Evolutionary conservation across 2,797 vertebrate species (phyloP).

Genomic region (Rhinoraja longicauda): DNA sequence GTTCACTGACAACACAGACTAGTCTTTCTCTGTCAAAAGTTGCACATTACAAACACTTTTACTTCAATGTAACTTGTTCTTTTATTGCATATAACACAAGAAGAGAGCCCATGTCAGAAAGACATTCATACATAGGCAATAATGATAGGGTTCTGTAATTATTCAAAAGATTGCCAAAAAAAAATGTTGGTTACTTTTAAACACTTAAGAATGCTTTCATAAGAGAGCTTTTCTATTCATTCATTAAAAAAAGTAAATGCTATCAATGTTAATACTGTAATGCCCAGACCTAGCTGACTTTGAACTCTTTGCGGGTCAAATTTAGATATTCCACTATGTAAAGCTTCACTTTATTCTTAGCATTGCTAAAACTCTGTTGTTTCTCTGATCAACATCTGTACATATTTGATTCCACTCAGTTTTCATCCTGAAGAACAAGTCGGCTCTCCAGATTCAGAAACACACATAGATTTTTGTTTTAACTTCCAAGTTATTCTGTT

Average conservation of each 20-base stretch:
- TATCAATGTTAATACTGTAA: too few species aligned
- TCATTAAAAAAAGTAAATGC: too few species aligned
- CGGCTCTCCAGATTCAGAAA: conserved; percentile 41
- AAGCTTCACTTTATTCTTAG: background rate
- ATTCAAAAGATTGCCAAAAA: background rate
- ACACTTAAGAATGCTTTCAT: background rate
- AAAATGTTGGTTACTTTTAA: background rate
- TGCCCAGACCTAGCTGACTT: too few species aligned
- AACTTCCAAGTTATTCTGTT: conserved; percentile 37
- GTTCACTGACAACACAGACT: too few species aligned
- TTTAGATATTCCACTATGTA: too few species aligned
- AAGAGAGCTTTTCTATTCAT: too few species aligned
- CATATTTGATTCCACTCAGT: background rate
- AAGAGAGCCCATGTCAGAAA: background rate
- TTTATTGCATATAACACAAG: background rate
- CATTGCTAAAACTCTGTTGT: background rate
- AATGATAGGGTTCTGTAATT: background rate
- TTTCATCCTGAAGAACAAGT: conserved; percentile 30
- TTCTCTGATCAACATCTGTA: background rate
- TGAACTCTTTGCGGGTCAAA: too few species aligned
- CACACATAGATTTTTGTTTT: conserved; percentile 36
- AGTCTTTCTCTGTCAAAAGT: background rate
- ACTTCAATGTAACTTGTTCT: background rate
- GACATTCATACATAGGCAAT: background rate
- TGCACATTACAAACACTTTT: background rate